Percentiles rank a stretch among this genome's conserved stretches.
These are phyloP conservation scores for Panorpa germanica DNA, from an alignment of 2,888 invertebrate species.

Conservation along the genomic window DNA sequence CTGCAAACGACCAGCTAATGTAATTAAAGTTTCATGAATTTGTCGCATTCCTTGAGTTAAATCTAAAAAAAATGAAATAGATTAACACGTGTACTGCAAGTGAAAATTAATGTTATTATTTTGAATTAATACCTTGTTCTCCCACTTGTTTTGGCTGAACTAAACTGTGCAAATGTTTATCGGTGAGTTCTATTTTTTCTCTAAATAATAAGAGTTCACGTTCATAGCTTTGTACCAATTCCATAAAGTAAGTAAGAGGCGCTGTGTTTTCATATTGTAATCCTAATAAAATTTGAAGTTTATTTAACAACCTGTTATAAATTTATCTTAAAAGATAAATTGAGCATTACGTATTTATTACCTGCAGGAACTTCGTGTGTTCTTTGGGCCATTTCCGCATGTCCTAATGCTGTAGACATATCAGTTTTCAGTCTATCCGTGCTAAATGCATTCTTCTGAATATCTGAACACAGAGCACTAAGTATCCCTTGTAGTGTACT, in stretches of 20 bases:
- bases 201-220: conserved; percentile 44
- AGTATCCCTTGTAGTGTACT: too few relatives aligned
- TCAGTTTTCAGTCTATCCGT: conserved; percentile 56
- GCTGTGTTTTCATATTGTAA: conserved; percentile 58
- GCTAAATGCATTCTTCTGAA: too few relatives aligned
- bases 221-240: conserved; percentile 49
- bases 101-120: too few relatives aligned
- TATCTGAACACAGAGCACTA: too few relatives aligned
- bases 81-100: too few relatives aligned
- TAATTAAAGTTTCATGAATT: conserved; percentile 72
- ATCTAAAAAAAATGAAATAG: conserved; percentile 47
- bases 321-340: too few relatives aligned
- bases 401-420: conserved; percentile 50
- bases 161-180: conserved; percentile 47
- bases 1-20: conserved; percentile 71
- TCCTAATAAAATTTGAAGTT: too few relatives aligned
- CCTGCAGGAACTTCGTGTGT: conserved; percentile 59
- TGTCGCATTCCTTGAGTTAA: conserved; percentile 58
- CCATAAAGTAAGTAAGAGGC: conserved; percentile 50
- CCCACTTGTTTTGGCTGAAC: conserved; percentile 41
- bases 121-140: conserved; percentile 50
- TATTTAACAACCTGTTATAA: too few relatives aligned
- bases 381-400: conserved; percentile 58
- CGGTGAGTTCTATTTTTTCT: conserved; percentile 51
- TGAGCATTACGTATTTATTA: too few relatives aligned